Conservation (phyloP, 2,113 vertebrate genomes). For the Zapus hudsonius region DNA sequence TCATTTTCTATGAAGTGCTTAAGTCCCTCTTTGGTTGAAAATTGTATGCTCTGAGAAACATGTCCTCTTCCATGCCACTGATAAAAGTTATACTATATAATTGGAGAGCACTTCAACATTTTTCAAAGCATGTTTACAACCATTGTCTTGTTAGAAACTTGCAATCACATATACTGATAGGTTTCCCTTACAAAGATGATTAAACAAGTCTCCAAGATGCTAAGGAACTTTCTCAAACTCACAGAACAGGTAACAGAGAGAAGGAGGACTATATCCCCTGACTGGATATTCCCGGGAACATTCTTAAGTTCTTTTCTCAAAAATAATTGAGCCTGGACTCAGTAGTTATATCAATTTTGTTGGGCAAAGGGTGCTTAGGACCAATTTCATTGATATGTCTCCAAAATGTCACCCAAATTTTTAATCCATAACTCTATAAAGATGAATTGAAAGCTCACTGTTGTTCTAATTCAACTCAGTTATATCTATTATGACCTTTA, state of each 20-base stretch:
- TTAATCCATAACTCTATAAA: conserved; percentile 15
- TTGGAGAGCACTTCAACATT: neutral
- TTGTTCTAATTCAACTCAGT: neutral
- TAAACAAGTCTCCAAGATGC: conserved; percentile 45
- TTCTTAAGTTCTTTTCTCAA: conserved; percentile 41
- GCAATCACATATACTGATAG: conserved; percentile 6
- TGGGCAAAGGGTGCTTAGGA: conserved; percentile 37
- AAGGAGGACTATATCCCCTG: neutral
- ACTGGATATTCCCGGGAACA: neutral
- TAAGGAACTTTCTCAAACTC: conserved; percentile 31
- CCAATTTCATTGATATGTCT: neutral
- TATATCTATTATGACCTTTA: conserved; percentile 21
- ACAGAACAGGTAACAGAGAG: neutral
- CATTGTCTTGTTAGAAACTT: conserved; percentile 18
- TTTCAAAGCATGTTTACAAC: neutral
- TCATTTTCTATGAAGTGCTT: conserved; percentile 43
- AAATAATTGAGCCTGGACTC: conserved; percentile 29
- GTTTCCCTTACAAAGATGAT: conserved; percentile 43
- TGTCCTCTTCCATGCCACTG: neutral
- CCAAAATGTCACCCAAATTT: conserved; percentile 24
- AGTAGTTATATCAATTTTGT: conserved; percentile 46
- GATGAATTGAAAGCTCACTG: conserved; percentile 43
- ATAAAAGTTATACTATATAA: neutral
- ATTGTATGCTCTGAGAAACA: conserved; percentile 29
- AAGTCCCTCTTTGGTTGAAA: conserved; percentile 56